Evolutionary conservation across 2,888 invertebrate genomes (phyloP).

Genomic region (Alsophila aescularia): DNA sequence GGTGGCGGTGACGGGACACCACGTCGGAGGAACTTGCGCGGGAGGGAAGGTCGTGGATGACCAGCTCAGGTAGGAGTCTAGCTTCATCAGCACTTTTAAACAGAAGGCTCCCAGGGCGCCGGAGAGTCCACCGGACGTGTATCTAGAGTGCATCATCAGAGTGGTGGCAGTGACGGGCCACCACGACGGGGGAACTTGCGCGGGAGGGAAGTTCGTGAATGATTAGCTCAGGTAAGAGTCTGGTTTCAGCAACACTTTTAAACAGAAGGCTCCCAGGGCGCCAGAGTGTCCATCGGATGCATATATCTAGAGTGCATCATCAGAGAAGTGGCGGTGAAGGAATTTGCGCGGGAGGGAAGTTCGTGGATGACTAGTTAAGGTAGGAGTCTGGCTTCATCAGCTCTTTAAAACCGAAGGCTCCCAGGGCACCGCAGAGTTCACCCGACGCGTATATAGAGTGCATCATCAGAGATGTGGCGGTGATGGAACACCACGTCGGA

Average conservation of each 20-base stretch:
- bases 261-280: slow-evolving; percentile 30
- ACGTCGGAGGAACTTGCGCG: slow-evolving; percentile 91
- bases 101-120: slow-evolving; percentile 25
- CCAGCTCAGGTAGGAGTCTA: slow-evolving; percentile 78
- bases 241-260: slow-evolving; percentile 16
- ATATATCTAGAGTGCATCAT: slow-evolving; percentile 87
- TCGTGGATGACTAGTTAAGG: slow-evolving; percentile 88
- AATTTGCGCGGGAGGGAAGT: slow-evolving; percentile 90
- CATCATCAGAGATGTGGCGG: slow-evolving; percentile 84
- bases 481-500: slow-evolving; percentile 91
- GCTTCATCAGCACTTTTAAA: slow-evolving; percentile 27
- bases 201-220: slow-evolving; percentile 91
- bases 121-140: slow-evolving; percentile 75
- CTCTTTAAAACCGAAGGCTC: slow-evolving; percentile 34
- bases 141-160: slow-evolving; percentile 86
- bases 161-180: slow-evolving; percentile 88
- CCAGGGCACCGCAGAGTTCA: slow-evolving; percentile 47
- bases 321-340: slow-evolving; percentile 88
- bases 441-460: slow-evolving; percentile 86
- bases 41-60: slow-evolving; percentile 91
- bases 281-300: slow-evolving; percentile 67
- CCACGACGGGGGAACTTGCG: slow-evolving; percentile 92
- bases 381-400: slow-evolving; percentile 49
- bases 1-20: slow-evolving; percentile 89
- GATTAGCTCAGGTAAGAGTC: slow-evolving; percentile 82